Evolutionary conservation across 2,888 invertebrate species (phyloP).

Genomic region (Lamproptera curius): DNA sequence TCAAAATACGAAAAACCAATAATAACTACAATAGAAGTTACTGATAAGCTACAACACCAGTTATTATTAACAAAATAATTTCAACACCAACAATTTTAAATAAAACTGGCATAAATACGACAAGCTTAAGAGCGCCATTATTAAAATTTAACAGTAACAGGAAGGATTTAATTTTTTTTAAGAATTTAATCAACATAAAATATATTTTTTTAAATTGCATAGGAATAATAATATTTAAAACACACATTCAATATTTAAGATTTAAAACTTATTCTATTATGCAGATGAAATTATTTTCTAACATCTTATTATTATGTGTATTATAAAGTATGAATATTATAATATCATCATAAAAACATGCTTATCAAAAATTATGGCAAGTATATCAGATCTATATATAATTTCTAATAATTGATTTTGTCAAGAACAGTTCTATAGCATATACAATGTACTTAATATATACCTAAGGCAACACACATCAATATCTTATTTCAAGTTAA

Average conservation of each 20-base stretch:
- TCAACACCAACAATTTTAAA: constrained; percentile 6
- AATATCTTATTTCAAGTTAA: too few species aligned
- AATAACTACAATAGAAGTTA: too few species aligned
- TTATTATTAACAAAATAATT: constrained; percentile 12
- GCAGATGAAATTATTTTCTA: constrained; percentile 4
- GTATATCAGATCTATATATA: too few species aligned
- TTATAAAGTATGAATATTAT: neutral
- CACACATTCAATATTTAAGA: neutral
- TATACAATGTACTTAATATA: too few species aligned
- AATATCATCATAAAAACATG: neutral
- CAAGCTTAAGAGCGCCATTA: neutral
- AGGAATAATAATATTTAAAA: neutral
- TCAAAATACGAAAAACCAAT: too few species aligned
- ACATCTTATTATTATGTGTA: neutral
- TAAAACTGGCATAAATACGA: neutral
- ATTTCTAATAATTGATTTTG: too few species aligned
- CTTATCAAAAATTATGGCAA: too few species aligned
- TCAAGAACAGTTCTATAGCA: too few species aligned
- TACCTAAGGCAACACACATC: too few species aligned
- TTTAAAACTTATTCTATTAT: constrained; percentile 4
- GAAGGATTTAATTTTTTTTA: neutral
- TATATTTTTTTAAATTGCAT: neutral
- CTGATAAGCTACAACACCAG: too few species aligned
- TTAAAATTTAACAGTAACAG: constrained; percentile 2
- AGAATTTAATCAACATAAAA: constrained; percentile 2